phyloP scores from a whole-genome alignment of 2,113 vertebrate genomes.

The Poecile atricapillus region DNA sequence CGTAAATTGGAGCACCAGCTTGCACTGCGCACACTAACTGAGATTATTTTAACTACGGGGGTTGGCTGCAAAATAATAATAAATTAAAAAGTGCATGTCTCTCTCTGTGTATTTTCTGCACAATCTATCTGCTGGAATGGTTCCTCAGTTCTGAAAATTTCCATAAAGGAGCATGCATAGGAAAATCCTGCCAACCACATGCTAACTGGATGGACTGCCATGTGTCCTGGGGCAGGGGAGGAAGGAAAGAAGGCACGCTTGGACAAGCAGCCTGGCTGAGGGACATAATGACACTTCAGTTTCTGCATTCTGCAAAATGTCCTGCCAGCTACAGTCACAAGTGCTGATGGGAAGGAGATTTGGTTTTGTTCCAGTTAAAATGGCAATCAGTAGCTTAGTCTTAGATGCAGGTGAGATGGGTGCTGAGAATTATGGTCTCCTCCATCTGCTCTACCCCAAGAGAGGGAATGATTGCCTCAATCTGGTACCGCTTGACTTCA shows the following conservation, averaged over 20 bases:
- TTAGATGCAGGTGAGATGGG: not conserved
- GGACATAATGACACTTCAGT: not conserved
- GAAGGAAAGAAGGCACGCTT: conserved; percentile 15
- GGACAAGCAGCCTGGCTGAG: conserved; percentile 12
- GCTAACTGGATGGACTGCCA: not conserved
- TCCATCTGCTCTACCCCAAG: not conserved
- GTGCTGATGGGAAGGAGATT: not conserved
- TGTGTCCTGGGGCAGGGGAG: conserved; percentile 32
- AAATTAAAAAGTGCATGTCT: not conserved
- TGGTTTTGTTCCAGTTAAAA: conserved; percentile 3
- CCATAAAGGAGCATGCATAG: not conserved
- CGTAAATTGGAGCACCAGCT: not conserved
- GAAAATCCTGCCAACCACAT: not conserved
- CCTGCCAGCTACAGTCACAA: conserved; percentile 1
- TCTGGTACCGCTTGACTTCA: rapidly evolving
- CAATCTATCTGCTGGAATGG: not conserved
- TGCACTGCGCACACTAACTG: not conserved
- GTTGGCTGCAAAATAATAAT: not conserved
- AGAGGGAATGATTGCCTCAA: not conserved
- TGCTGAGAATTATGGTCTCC: not conserved
- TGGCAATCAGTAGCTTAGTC: not conserved
- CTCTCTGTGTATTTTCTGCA: not conserved
- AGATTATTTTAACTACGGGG: not conserved
- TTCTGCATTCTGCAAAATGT: not conserved
- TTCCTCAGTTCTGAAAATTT: not conserved